A percentile compares a stretch with the other conserved stretches of the same genome.
phyloP scores from a whole-genome alignment of 2,797 vertebrate species.

The Harpagifer antarcticus region DNA sequence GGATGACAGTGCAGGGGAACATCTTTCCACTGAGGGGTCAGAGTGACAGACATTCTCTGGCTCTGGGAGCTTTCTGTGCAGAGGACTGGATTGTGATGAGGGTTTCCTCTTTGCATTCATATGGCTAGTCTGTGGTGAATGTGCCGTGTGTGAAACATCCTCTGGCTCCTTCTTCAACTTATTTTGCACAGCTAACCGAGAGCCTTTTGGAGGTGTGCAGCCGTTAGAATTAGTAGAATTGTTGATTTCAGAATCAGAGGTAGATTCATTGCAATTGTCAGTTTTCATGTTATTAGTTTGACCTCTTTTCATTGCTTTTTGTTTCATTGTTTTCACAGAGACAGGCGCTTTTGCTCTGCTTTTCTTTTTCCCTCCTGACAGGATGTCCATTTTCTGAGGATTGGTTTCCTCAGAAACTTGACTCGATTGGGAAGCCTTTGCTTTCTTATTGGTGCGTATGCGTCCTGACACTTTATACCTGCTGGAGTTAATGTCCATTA shows the following conservation, averaged over 20 bases:
- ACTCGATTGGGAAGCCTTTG: conserved; percentile 37
- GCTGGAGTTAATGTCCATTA: conserved; percentile 84
- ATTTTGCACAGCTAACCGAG: conserved; percentile 8
- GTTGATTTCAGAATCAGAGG: conserved; percentile 74
- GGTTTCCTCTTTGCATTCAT: conserved; percentile 47
- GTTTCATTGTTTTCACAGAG: conserved; percentile 42
- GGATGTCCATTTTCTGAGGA: conserved; percentile 21
- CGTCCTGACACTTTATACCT: conserved; percentile 75
- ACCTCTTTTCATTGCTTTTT: conserved; percentile 48
- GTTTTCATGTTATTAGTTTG: conserved; percentile 53
- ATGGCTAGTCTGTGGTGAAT: conserved; percentile 13
- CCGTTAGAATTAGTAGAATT: conserved; percentile 53
- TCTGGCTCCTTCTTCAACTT: conserved; percentile 43
- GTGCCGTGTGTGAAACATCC: neutral
- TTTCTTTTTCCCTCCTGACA: conserved; percentile 17
- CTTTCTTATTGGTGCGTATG: conserved; percentile 65
- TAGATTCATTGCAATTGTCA: conserved; percentile 74
- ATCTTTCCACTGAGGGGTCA: conserved; percentile 30
- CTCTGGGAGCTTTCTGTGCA: conserved; percentile 42
- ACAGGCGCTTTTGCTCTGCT: conserved; percentile 20
- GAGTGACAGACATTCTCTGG: conserved; percentile 25
- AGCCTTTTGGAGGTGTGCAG: conserved; percentile 53
- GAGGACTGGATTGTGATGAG: conserved; percentile 11
- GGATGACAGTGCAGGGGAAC: conserved; percentile 17
- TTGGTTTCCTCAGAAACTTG: neutral